Conservation (phyloP, 2,888 invertebrate genomes). For the Drosophila leonis region DNA sequence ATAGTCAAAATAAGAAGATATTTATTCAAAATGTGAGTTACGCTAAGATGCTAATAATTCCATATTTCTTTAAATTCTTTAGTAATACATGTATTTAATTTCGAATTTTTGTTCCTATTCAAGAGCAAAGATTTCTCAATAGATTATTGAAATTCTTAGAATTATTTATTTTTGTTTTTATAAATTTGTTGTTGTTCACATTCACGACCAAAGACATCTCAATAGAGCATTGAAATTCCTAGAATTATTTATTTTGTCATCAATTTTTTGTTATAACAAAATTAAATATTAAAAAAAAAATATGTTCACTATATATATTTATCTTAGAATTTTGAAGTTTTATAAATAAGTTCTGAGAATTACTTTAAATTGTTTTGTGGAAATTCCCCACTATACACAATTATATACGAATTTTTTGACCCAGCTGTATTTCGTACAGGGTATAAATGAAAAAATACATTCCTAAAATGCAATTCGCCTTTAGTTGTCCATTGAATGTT, state of each 20-base stretch:
- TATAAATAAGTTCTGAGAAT: neutral
- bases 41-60: too few relatives aligned
- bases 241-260: too few relatives aligned
- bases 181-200: neutral
- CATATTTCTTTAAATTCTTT: too few relatives aligned
- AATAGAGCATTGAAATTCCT: too few relatives aligned
- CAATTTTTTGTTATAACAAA: too few relatives aligned
- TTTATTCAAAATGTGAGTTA: too few relatives aligned
- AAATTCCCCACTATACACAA: neutral
- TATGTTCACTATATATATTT: too few relatives aligned
- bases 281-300: too few relatives aligned
- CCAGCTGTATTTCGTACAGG: conserved; percentile 7
- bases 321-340: too few relatives aligned
- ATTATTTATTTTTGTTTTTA: neutral
- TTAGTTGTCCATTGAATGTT: conserved; percentile 27
- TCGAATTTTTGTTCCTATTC: neutral
- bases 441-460: conserved; percentile 27
- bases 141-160: neutral
- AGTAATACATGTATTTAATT: neutral
- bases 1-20: neutral
- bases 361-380: neutral
- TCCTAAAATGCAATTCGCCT: conserved; percentile 34
- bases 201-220: too few relatives aligned
- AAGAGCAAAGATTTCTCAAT: neutral
- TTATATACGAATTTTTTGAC: conserved; percentile 1